These are phyloP conservation scores for Lasioglossum malachurum DNA, from an alignment of 2,888 invertebrate genomes.

Conservation along the genomic window DNA sequence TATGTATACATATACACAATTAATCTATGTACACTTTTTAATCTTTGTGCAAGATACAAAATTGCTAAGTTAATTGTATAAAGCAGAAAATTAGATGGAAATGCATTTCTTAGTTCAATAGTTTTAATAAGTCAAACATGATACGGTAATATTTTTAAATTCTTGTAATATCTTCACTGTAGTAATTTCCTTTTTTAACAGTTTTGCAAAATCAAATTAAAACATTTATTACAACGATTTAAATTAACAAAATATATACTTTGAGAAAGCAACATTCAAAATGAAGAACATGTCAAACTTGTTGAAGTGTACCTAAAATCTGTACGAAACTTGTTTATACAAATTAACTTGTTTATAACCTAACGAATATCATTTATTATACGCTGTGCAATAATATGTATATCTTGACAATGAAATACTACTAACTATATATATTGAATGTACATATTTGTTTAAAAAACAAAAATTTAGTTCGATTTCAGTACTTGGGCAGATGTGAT, in stretches of 20 bases:
- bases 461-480: not conserved
- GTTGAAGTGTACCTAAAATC: too few species aligned
- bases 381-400: not conserved
- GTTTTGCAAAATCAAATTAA: not conserved
- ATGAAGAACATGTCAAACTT: not conserved
- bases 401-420: not conserved
- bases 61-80: too few species aligned
- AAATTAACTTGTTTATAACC: too few species aligned
- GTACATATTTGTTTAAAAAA: not conserved
- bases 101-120: too few species aligned
- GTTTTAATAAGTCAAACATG: too few species aligned
- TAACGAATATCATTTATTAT: too few species aligned
- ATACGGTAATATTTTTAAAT: too few species aligned
- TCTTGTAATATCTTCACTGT: not conserved
- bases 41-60: not conserved
- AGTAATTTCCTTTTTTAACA: not conserved
- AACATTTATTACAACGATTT: not conserved
- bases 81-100: too few species aligned
- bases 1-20: not conserved
- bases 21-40: not conserved
- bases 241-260: not conserved
- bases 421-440: not conserved
- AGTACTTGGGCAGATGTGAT: not conserved
- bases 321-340: too few species aligned
- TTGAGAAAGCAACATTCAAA: not conserved